Evolutionary conservation across 2,113 vertebrate species (phyloP), one percentile per base, ranked within the genome.

Genomic region (Empidonax traillii): DNA sequence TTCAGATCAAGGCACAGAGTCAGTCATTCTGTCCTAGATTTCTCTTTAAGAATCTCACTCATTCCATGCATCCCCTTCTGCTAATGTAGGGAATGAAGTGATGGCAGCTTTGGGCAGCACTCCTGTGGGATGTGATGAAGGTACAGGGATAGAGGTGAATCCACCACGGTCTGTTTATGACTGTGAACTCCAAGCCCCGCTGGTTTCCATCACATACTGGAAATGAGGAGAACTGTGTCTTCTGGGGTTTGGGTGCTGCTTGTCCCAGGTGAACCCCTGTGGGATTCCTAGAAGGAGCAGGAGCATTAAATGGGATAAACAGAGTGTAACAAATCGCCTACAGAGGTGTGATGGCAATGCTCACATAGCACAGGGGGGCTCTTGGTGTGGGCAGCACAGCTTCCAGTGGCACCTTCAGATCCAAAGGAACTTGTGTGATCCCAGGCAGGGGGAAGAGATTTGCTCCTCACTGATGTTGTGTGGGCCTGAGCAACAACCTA

Each of bases 121-220:
- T 52, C 4, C 27, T 21, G 2, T 43, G 20, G 51, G 46, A 20
- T 85, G 68, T n/a, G 52, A 4, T 24, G 52, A 7, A 18, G 21
- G 39, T 22, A 3, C 31, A 25, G 43, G 52, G 37, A 16, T 9
- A 28, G 55, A 58, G 43, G 44, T 51, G 52, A 55, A 55, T 10
- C 0, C 0, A 9, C 53, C 46, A 11, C 9, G 2, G 51, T 51
- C 44, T 27, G 12, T 22, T 46, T 0, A 0, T 25, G 52, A 2
- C 46, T 24, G 0, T 10, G 39, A 68, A 31, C 44, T 58, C 44
- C 67, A 24, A 22, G 44, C 58, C 75, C 30, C 1, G 1, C 9
- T 0, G 0, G 15, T 71, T 84, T 86, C 43, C 6, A 1, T 31
- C 10, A 41, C 11, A 0, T 20, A 19, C 12, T 7, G 9, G 61